Percentiles rank a stretch among this genome's conserved stretches.
phyloP scores from a whole-genome alignment of 2,113 vertebrate species.

The Drymodes brunneopygia region DNA sequence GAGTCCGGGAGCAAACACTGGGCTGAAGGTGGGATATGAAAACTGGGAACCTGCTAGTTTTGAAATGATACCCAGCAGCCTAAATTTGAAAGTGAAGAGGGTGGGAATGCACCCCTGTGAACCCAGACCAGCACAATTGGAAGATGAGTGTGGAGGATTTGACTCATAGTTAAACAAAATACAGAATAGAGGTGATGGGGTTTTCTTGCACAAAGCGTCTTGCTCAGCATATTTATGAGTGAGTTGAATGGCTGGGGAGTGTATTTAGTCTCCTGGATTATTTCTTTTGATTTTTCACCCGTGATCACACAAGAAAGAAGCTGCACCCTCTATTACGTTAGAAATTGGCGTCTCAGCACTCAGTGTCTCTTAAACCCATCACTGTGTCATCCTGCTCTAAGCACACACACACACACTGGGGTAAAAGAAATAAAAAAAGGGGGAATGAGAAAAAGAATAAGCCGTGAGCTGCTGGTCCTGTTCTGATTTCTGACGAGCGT shows the following conservation, averaged over 20 bases:
- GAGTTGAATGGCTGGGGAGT: not conserved
- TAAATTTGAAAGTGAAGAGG: not conserved
- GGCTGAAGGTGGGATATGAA: not conserved
- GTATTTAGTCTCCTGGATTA: slow-evolving; percentile 1
- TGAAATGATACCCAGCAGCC: not conserved
- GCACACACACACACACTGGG: not conserved
- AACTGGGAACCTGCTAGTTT: not conserved
- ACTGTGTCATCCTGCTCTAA: not conserved
- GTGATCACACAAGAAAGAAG: not conserved
- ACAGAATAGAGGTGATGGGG: not conserved
- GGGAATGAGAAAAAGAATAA: not conserved
- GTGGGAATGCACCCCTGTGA: not conserved
- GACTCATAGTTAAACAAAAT: not conserved
- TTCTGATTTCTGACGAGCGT: slow-evolving; percentile 55
- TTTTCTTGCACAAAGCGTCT: not conserved
- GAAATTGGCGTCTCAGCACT: not conserved
- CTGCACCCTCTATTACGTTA: not conserved
- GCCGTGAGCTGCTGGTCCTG: slow-evolving; percentile 14
- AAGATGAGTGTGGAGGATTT: not conserved
- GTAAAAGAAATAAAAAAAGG: not conserved
- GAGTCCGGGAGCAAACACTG: not conserved
- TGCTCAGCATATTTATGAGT: not conserved
- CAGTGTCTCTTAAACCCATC: slow-evolving; percentile 7
- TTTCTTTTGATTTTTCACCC: slow-evolving; percentile 43
- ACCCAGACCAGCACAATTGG: accelerated